These are phyloP conservation scores for Periophthalmus magnuspinnatus DNA, from an alignment of 2,797 vertebrate genomes.

Conservation along the genomic window DNA sequence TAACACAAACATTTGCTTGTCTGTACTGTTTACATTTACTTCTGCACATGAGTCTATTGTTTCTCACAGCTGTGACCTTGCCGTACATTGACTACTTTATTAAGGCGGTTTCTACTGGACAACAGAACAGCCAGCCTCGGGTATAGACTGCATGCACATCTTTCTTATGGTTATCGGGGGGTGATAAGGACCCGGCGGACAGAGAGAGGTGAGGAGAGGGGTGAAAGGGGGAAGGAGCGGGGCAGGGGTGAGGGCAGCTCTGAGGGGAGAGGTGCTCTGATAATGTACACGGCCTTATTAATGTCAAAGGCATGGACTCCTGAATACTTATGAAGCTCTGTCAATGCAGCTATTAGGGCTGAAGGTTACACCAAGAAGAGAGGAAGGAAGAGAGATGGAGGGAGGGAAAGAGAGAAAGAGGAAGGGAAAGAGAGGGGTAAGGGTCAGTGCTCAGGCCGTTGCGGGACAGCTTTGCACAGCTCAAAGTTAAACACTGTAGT, in stretches of 20 bases:
- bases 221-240: conserved; percentile 16
- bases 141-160: conserved; percentile 46
- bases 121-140: conserved; percentile 38
- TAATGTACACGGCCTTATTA: conserved; percentile 77
- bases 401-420: background rate
- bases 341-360: conserved; percentile 73
- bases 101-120: conserved; percentile 37
- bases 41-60: conserved; percentile 18
- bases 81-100: conserved; percentile 26
- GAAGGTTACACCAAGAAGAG: conserved; percentile 70
- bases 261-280: conserved; percentile 61
- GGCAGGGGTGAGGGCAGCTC: conserved; percentile 4
- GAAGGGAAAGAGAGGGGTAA: background rate
- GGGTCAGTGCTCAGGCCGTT: background rate
- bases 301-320: conserved; percentile 73
- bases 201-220: conserved; percentile 36
- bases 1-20: conserved; percentile 30
- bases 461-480: background rate
- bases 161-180: conserved; percentile 58
- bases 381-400: background rate
- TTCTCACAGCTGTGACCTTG: conserved; percentile 28
- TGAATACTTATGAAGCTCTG: conserved; percentile 79
- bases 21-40: conserved; percentile 10
- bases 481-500: background rate
- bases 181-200: conserved; percentile 59